Base-by-base conservation (phyloP, 2,113 vertebrate genomes). In the Takifugu flavidus region DNA sequence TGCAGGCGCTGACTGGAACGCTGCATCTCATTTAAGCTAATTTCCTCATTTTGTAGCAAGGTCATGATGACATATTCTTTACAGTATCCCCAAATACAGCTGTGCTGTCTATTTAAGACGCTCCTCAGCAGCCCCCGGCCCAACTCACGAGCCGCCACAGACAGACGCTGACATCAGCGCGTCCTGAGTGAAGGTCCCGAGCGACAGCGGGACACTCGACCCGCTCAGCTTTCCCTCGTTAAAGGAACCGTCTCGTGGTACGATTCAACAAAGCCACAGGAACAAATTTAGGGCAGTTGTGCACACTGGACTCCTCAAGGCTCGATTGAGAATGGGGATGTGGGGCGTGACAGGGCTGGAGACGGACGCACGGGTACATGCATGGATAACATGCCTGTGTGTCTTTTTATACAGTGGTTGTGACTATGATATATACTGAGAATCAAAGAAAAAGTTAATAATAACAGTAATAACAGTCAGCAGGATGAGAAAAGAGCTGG, bases 261-360 rank as follows among this genome's bases (percentile, higher is more conserved):
- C 39, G 59, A 53, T 59, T 70, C 53, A 62, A 34, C 29, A 65
- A 78, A 63, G 82, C 57, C 74, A 66, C 56, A 68, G 82, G 79
- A 82, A 82, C 89, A 83, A 86, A 87, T 83, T 87, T 87, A 88
- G 85, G 87, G 88, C 89, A 91, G 90, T 87, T 89, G 77, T 83
- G 77, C 72, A 83, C 72, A 85, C 74, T 85, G 90, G 90, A 91
- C 90, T 91, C 90, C 89, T 77, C 27, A 70, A 79, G 79, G 65
- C 74, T 72, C 66, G 72, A 68, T 64, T 74, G 65, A 70, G 59
- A 58, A 64, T 61, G 75, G 67, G 66, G 67, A 77, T 72, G 79
- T 72, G 67, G 73, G 47, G 47, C 4, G 47, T 77, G 69, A 81
- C 54, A 84, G 75, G 71, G 70, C 70, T 82, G 65, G 67, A 83